Evolutionary conservation across 1,140 invertebrate genomes (phyloP).

Genomic region (Eupristina koningsbergeri): DNA sequence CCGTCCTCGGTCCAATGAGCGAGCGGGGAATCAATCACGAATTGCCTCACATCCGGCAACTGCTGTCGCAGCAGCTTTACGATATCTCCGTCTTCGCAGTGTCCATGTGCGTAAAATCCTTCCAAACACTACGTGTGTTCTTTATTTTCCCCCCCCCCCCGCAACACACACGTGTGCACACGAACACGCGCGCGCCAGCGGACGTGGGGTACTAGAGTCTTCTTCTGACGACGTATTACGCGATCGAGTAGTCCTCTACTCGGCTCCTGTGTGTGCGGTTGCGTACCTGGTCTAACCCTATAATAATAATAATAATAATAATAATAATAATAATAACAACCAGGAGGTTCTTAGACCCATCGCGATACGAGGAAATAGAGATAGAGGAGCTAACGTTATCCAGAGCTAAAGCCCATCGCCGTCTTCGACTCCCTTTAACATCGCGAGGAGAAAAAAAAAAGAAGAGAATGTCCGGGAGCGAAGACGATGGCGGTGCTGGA

Average conservation of each 20-base stretch:
- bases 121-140: not conserved
- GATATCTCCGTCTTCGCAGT: not conserved
- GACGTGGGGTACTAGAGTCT: not conserved
- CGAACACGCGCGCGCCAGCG: not conserved
- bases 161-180: too few relatives aligned
- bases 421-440: too few relatives aligned
- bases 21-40: not conserved
- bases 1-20: conserved; percentile 8
- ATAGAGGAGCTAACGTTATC: too few relatives aligned
- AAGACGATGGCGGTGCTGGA: not conserved
- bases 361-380: too few relatives aligned
- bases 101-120: not conserved
- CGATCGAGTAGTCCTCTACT: not conserved
- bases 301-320: too few relatives aligned
- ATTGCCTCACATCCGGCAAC: not conserved
- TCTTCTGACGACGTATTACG: not conserved
- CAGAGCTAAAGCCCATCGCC: too few relatives aligned
- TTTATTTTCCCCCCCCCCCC: too few relatives aligned
- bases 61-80: too few relatives aligned
- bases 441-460: not conserved
- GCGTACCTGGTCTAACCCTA: not conserved
- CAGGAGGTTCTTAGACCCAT: too few relatives aligned
- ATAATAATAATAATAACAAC: too few relatives aligned
- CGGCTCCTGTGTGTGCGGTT: too few relatives aligned
- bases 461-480: not conserved